Evolutionary conservation across 1,140 invertebrate species (phyloP), one percentile per base, ranked within the genome.

Genomic region (Bombus fervidus): DNA sequence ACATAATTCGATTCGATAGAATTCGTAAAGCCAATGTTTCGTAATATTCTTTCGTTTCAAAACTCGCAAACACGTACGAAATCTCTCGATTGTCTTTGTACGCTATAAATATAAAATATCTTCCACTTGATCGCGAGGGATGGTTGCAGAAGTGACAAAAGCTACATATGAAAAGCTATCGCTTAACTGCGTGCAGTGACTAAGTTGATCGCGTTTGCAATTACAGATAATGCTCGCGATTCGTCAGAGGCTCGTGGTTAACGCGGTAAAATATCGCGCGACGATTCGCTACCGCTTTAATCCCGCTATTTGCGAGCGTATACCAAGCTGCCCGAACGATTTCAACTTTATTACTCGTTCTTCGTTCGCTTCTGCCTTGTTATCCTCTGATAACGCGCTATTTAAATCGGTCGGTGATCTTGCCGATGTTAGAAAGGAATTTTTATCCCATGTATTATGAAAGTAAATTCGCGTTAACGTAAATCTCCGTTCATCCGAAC

Each of bases 151-250:
- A 22, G 22, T 53, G 47, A 53, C 47, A 8, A 53, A 53, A 53
- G 47, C 18, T 22, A 53, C 47, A 0, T 47, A 5, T 18, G 47
- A 53, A 53, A 53, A 53, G 47, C 47, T 22, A 53, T 22, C 5
- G 47, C 6, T 53, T 22, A 53, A 68, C 80, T 43, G 39, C 39
- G 41, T 2, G 53, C 53, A 64, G 8, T 74, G 69, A 31, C 62
- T 31, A 66, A 15, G 62, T 68, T 37, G 66, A 68, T 34, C 66
- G 66, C 34, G 66, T 12, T 68, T 37, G 34, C 59, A 81, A 87
- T 87, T 87, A 62, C 53, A 31, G 43, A 76, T 87, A 85, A 81
- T 76, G 64, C 41, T 71, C n/a, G 57, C 18, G 39, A 76, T 76
- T 53, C 73, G 73, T 74, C 43, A 74, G 41, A 15, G 73, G n/a